Evolutionary conservation across 2,888 invertebrate genomes (phyloP).

Genomic region (Anticlea derivata): DNA sequence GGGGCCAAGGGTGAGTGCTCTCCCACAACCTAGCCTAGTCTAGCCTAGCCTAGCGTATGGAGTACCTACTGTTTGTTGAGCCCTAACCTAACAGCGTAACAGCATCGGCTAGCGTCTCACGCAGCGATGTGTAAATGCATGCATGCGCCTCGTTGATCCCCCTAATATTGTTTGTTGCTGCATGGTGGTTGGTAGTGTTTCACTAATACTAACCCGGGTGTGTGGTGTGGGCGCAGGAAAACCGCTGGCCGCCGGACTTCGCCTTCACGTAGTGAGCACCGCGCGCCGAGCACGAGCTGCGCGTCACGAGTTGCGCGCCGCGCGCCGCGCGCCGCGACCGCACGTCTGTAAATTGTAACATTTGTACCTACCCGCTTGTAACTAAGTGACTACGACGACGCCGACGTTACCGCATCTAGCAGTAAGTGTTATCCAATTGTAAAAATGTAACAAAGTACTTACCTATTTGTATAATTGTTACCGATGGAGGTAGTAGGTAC

Average conservation of each 20-base stretch:
- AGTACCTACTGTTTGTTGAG: too few relatives aligned
- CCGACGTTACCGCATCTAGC: slow-evolving; percentile 20
- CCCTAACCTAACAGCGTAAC: slow-evolving; percentile 3
- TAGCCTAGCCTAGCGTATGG: too few relatives aligned
- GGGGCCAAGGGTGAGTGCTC: slow-evolving; percentile 89
- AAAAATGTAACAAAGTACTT: slow-evolving; percentile 16
- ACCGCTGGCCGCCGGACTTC: slow-evolving; percentile 78
- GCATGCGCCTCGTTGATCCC: not conserved
- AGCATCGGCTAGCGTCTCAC: too few relatives aligned
- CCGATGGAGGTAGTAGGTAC: too few relatives aligned
- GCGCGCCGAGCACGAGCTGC: slow-evolving; percentile 25
- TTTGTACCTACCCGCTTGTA: slow-evolving; percentile 24
- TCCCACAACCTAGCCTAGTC: not conserved
- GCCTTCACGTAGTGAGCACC: slow-evolving; percentile 69
- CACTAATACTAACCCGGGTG: slow-evolving; percentile 54
- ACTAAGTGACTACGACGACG: slow-evolving; percentile 13
- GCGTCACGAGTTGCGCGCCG: slow-evolving; percentile 1
- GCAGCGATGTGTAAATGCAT: not conserved
- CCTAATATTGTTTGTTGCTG: not conserved
- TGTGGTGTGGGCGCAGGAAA: slow-evolving; percentile 66
- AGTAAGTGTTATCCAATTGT: slow-evolving; percentile 34
- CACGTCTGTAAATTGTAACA: slow-evolving; percentile 30
- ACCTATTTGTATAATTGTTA: not conserved
- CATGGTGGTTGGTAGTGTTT: slow-evolving; percentile 11
- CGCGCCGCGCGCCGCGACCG: not conserved